Conservation (phyloP, 2,797 vertebrate species). For the Thamnophis elegans region DNA sequence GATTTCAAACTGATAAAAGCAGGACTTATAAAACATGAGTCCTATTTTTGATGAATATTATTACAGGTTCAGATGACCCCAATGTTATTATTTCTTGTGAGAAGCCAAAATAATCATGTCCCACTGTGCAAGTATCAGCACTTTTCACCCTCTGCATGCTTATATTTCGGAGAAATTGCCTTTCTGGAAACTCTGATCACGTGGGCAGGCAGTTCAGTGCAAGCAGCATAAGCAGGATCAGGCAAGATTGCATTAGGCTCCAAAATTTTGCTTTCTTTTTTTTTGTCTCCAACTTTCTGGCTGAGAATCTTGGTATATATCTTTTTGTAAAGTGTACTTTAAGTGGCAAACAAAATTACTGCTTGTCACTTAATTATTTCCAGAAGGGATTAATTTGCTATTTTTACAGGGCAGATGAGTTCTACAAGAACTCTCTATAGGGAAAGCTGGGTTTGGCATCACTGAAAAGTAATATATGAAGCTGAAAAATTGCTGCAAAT, state of each 20-base stretch:
- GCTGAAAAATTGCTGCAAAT: not conserved
- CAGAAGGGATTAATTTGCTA: not conserved
- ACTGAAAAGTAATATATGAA: not conserved
- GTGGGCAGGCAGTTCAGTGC: constrained; percentile 35
- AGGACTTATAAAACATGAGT: constrained; percentile 52
- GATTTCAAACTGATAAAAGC: constrained; percentile 52
- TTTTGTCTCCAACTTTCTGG: not conserved
- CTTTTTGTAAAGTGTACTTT: not conserved
- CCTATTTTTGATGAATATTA: constrained; percentile 56
- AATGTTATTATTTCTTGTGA: constrained; percentile 61
- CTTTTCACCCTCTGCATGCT: constrained; percentile 52
- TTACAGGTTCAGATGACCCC: constrained; percentile 59
- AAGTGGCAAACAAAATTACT: not conserved
- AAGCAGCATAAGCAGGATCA: constrained; percentile 12
- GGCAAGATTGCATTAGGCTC: constrained; percentile 19
- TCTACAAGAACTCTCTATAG: not conserved
- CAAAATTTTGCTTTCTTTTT: not conserved
- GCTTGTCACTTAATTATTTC: not conserved
- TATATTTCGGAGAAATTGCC: constrained; percentile 53
- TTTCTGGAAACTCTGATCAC: not conserved
- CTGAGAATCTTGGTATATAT: not conserved
- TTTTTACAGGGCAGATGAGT: not conserved
- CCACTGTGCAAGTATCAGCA: constrained; percentile 62
- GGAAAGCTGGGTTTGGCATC: not conserved
- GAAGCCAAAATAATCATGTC: constrained; percentile 56